Conservation (phyloP, 2,797 vertebrate genomes). For the Malurus splendens region DNA sequence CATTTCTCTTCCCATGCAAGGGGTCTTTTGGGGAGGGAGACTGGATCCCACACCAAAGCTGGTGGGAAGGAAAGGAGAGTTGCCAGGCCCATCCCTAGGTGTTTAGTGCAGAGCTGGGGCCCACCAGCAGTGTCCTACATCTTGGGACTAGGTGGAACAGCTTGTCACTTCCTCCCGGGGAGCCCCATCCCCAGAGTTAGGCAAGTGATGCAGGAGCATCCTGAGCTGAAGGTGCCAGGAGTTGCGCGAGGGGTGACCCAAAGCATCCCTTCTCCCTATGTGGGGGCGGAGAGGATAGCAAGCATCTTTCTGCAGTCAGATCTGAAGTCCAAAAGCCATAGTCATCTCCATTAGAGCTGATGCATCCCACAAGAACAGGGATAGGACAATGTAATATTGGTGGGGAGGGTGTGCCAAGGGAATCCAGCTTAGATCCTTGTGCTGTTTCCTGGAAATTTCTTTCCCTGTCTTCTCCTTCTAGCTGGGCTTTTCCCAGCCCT, state of each 20-base stretch:
- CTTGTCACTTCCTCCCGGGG: neutral
- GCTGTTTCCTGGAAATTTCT: neutral
- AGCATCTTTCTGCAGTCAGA: neutral
- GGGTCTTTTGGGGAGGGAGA: neutral
- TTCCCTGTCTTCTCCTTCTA: neutral
- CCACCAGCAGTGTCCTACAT: neutral
- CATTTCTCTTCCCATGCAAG: neutral
- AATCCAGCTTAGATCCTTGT: neutral
- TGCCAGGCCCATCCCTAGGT: neutral
- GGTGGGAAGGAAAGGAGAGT: neutral
- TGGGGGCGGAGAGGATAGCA: neutral
- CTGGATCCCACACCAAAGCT: neutral
- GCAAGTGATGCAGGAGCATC: neutral
- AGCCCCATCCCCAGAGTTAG: neutral
- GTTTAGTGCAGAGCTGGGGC: rapidly evolving
- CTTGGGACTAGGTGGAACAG: neutral
- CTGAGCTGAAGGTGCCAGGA: neutral
- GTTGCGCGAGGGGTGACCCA: rapidly evolving
- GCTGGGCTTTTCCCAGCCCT: neutral
- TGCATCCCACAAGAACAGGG: neutral
- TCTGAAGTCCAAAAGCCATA: neutral
- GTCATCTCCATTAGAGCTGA: rapidly evolving
- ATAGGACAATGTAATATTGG: rapidly evolving
- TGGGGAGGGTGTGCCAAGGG: neutral
- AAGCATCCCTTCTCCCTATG: neutral